Evolutionary conservation across 2,113 vertebrate genomes (phyloP).

Genomic region (Triplophysa tibetana): DNA sequence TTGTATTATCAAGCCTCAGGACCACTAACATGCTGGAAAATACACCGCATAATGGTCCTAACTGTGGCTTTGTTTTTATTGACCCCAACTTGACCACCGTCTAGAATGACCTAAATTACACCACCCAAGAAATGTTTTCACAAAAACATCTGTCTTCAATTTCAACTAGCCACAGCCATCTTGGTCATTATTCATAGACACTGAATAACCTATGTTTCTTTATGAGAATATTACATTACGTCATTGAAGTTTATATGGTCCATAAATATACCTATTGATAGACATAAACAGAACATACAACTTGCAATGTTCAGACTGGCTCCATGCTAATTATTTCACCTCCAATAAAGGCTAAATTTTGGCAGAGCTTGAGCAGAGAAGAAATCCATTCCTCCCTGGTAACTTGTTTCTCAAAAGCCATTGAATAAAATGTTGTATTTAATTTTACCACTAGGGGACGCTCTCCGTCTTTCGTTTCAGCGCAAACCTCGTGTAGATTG

Average conservation of each 20-base stretch:
- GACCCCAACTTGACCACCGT: slow-evolving; percentile 38
- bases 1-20: slow-evolving; percentile 38
- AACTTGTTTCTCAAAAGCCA: not conserved
- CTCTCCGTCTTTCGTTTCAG: slow-evolving; percentile 60
- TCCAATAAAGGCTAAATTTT: slow-evolving; percentile 22
- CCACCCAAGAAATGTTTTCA: slow-evolving; percentile 64
- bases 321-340: slow-evolving; percentile 42
- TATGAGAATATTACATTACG: slow-evolving; percentile 57
- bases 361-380: slow-evolving; percentile 21
- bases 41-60: slow-evolving; percentile 24
- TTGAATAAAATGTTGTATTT: slow-evolving; percentile 6
- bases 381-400: slow-evolving; percentile 27
- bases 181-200: slow-evolving; percentile 69
- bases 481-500: not conserved
- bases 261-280: slow-evolving; percentile 45
- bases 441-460: slow-evolving; percentile 67
- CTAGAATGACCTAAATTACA: slow-evolving; percentile 68
- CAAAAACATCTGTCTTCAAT: slow-evolving; percentile 71
- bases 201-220: slow-evolving; percentile 54
- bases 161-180: slow-evolving; percentile 62
- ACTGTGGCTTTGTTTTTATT: slow-evolving; percentile 57
- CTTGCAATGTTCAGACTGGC: slow-evolving; percentile 53
- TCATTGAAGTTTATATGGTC: slow-evolving; percentile 66
- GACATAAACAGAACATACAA: slow-evolving; percentile 41
- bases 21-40: slow-evolving; percentile 20